phyloP scores from a whole-genome alignment of 2,797 vertebrate genomes.

The Anguilla anguilla region DNA sequence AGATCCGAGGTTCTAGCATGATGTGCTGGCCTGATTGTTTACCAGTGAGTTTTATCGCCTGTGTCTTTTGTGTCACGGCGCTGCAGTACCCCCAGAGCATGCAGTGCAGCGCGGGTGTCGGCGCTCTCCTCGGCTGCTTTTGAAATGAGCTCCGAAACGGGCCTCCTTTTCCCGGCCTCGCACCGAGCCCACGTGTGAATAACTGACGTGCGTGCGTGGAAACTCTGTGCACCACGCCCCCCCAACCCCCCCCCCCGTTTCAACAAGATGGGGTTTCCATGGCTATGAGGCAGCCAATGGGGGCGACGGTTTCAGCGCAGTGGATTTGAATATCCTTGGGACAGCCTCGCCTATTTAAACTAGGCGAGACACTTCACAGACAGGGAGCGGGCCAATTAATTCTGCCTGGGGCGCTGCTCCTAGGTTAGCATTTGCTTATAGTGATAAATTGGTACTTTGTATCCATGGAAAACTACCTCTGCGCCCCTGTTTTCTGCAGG shows the following conservation, averaged over 20 bases:
- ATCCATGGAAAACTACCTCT: constrained; percentile 67
- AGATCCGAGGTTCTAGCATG: background rate
- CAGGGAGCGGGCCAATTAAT: constrained; percentile 76
- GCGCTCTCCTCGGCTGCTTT: background rate
- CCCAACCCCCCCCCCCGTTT: constrained; percentile 60
- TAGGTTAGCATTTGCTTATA: constrained; percentile 79
- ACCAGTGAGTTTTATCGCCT: background rate
- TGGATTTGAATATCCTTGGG: constrained; percentile 66
- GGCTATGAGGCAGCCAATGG: constrained; percentile 71
- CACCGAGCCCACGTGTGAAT: constrained; percentile 34
- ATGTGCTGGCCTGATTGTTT: background rate
- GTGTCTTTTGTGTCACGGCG: background rate
- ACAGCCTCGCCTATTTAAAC: constrained; percentile 75
- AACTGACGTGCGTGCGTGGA: constrained; percentile 28
- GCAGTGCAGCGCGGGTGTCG: background rate
- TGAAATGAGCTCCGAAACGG: no score
- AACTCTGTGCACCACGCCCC: constrained; percentile 24
- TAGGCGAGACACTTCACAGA: constrained; percentile 77
- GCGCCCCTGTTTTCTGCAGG: constrained; percentile 57
- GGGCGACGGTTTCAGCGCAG: constrained; percentile 49
- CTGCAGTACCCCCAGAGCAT: background rate
- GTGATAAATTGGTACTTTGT: constrained; percentile 80
- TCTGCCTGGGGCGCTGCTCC: constrained; percentile 74
- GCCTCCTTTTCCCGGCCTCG: background rate
- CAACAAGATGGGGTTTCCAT: constrained; percentile 67